Evolutionary conservation across 2,797 vertebrate genomes (phyloP).

Genomic region (Perodicticus potto): DNA sequence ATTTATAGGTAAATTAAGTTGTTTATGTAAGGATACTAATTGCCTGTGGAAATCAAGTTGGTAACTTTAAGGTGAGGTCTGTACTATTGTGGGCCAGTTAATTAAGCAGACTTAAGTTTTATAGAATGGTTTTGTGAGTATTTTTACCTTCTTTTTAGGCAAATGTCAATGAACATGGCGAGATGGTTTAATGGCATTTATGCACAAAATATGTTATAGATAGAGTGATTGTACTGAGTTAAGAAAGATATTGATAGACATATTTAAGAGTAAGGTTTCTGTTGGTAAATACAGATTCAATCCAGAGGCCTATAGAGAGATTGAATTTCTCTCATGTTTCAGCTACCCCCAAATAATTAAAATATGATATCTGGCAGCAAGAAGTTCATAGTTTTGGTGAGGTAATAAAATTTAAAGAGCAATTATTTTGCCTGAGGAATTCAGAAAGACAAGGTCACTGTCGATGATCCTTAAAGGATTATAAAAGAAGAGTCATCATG

Average conservation of each 20-base stretch:
- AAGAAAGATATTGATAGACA: not conserved
- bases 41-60: slow-evolving; percentile 53
- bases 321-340: slow-evolving; percentile 16
- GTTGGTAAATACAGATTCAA: slow-evolving; percentile 1
- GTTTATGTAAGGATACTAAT: slow-evolving; percentile 31
- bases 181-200: slow-evolving; percentile 6
- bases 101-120: slow-evolving; percentile 22
- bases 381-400: slow-evolving; percentile 35
- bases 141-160: not conserved
- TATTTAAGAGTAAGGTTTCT: slow-evolving; percentile 29
- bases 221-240: not conserved
- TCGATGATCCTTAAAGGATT: not conserved
- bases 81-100: not conserved
- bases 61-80: slow-evolving; percentile 36
- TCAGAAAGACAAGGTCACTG: slow-evolving; percentile 16
- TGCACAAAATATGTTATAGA: not conserved
- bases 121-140: slow-evolving; percentile 34
- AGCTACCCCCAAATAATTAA: not conserved
- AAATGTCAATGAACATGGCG: slow-evolving; percentile 27
- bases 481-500: not conserved
- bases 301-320: not conserved
- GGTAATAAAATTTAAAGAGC: slow-evolving; percentile 34
- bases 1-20: slow-evolving; percentile 43
- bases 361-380: not conserved
- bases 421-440: slow-evolving; percentile 41